phyloP scores from a whole-genome alignment of 2,113 vertebrate genomes.

The Malurus melanocephalus region DNA sequence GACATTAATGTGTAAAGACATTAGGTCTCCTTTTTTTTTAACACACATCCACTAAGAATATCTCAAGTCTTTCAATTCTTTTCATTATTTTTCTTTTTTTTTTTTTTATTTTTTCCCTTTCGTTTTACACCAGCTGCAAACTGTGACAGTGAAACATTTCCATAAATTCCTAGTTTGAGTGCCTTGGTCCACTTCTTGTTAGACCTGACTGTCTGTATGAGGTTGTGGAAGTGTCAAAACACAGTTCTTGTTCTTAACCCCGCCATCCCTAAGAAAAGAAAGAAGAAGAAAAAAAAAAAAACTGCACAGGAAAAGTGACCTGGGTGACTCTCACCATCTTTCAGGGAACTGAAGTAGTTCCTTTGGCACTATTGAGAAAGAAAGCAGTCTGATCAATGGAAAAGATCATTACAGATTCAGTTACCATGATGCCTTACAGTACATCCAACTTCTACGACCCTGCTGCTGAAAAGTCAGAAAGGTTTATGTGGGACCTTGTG shows the following conservation, averaged over 20 bases:
- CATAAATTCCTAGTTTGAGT: neutral
- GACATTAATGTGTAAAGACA: neutral
- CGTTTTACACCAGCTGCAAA: neutral
- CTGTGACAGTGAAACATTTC: neutral
- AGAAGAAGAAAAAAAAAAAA: neutral
- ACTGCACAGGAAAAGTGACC: neutral
- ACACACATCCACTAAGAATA: rapidly evolving
- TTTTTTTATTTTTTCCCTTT: neutral
- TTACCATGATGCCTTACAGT: neutral
- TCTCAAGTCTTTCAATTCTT: neutral
- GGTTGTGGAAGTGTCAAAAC: neutral
- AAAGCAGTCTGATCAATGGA: neutral
- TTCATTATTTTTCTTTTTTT: no score
- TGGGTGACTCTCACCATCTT: neutral
- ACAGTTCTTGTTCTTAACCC: neutral
- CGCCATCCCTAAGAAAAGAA: neutral
- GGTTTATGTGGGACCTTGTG: neutral
- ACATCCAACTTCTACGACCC: neutral
- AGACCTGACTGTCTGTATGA: neutral
- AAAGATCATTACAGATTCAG: neutral
- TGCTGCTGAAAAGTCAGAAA: neutral
- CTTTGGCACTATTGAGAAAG: neutral
- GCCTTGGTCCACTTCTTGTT: neutral
- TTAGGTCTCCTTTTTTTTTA: neutral
- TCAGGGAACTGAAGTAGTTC: neutral